These are phyloP conservation scores for Drosophila quadrilineata DNA, from an alignment of 1,140 invertebrate genomes.

Conservation along the genomic window DNA sequence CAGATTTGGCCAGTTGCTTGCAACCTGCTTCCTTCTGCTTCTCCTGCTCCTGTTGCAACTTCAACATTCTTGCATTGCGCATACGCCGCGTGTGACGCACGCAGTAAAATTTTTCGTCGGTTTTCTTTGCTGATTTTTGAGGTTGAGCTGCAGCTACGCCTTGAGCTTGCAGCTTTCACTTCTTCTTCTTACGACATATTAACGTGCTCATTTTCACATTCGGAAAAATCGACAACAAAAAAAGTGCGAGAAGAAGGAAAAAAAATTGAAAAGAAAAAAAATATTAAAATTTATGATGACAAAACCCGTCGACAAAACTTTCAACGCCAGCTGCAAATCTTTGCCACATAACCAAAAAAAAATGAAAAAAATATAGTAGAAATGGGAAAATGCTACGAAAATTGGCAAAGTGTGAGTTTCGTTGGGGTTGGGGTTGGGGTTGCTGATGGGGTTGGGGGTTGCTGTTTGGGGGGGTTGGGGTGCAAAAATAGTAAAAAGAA, in stretches of 20 bases:
- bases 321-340: constrained; percentile 74
- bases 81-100: constrained; percentile 55
- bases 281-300: constrained; percentile 77
- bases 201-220: constrained; percentile 72
- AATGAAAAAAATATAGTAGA: not conserved
- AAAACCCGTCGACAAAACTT: constrained; percentile 57
- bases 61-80: constrained; percentile 44
- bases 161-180: not conserved
- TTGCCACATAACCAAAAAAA: constrained; percentile 31
- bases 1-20: constrained; percentile 16
- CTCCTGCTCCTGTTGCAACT: constrained; percentile 20
- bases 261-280: constrained; percentile 32
- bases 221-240: constrained; percentile 13
- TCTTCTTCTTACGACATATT: constrained; percentile 35
- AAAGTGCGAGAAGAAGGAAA: not conserved
- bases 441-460: too few species aligned
- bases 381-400: not conserved
- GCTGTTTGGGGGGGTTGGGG: too few species aligned
- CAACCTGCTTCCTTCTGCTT: constrained; percentile 14
- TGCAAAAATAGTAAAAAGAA: constrained; percentile 38
- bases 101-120: not conserved
- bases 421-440: too few species aligned
- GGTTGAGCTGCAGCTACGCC: not conserved
- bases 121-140: not conserved
- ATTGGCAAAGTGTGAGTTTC: too few species aligned